Percentiles rank a stretch among this genome's conserved stretches.
These are phyloP conservation scores for Panzeria rudis DNA, from an alignment of 2,888 invertebrate species.

Conservation along the genomic window DNA sequence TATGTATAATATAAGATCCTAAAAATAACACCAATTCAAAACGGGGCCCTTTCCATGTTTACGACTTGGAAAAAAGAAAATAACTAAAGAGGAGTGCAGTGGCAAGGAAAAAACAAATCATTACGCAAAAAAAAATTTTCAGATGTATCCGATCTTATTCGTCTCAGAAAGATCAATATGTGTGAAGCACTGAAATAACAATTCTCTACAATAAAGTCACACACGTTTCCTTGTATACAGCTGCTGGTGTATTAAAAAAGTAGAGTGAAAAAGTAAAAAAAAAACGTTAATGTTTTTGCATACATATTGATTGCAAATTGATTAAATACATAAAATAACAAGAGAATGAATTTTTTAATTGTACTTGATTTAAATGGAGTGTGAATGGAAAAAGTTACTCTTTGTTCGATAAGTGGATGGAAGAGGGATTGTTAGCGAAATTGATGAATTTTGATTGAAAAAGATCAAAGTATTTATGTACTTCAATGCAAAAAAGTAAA, in stretches of 20 bases:
- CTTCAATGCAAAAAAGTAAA: background rate
- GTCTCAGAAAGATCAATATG: too few species aligned
- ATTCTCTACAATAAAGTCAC: background rate
- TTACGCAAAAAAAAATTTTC: too few species aligned
- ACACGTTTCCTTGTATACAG: background rate
- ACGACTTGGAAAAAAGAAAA: too few species aligned
- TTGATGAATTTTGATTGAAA: slow-evolving; percentile 38
- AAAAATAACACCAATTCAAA: too few species aligned
- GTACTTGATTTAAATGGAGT: slow-evolving; percentile 30
- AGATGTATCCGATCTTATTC: too few species aligned
- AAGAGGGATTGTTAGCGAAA: background rate
- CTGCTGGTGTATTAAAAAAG: background rate
- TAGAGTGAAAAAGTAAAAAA: slow-evolving; percentile 16
- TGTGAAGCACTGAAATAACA: too few species aligned
- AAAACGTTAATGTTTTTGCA: slow-evolving; percentile 14
- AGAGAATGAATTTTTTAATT: slow-evolving; percentile 60
- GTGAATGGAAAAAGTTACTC: slow-evolving; percentile 9
- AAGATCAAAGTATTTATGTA: slow-evolving; percentile 12
- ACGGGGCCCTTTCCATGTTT: too few species aligned
- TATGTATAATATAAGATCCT: too few species aligned
- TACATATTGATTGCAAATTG: slow-evolving; percentile 62
- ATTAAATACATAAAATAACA: slow-evolving; percentile 49
- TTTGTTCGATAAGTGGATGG: background rate
- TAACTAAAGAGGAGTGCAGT: too few species aligned
- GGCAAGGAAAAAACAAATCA: too few species aligned